Percentiles rank a stretch among this genome's conserved stretches.
phyloP scores from a whole-genome alignment of 2,797 vertebrate species.

The Pseudochirops cupreus region DNA sequence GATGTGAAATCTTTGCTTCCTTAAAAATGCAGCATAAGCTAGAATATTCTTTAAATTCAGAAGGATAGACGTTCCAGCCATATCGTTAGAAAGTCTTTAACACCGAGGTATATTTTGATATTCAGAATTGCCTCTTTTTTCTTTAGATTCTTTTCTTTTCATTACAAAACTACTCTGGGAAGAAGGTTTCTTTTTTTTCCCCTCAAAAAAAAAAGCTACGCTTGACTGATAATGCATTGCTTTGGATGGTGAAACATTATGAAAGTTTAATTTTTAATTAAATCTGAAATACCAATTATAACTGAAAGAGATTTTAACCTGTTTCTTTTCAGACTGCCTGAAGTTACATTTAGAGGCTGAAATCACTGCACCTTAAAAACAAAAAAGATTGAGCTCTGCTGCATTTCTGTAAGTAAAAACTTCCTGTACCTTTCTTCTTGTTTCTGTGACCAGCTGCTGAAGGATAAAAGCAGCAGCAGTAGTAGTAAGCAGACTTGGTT shows the following conservation, averaged over 20 bases:
- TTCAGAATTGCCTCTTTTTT: constrained; percentile 84
- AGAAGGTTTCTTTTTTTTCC: constrained; percentile 80
- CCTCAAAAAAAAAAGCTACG: constrained; percentile 84
- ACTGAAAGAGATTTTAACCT: constrained; percentile 93
- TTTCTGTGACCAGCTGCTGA: constrained; percentile 78
- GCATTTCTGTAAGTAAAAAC: constrained; percentile 87
- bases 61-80: constrained; percentile 75
- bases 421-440: constrained; percentile 82
- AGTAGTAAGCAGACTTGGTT: constrained; percentile 81
- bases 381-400: constrained; percentile 86
- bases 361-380: constrained; percentile 91
- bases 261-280: constrained; percentile 94
- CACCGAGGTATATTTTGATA: constrained; percentile 83
- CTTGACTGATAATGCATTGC: constrained; percentile 92
- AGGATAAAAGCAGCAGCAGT: constrained; percentile 66
- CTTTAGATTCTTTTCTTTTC: constrained; percentile 85
- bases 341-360: constrained; percentile 90
- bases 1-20: constrained; percentile 76
- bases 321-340: constrained; percentile 92
- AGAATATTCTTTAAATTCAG: constrained; percentile 82
- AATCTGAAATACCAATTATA: constrained; percentile 93
- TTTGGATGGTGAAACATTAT: constrained; percentile 93
- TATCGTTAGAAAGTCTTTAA: constrained; percentile 81
- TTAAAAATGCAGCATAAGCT: constrained; percentile 68
- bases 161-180: constrained; percentile 87